Conservation (phyloP, 2,797 vertebrate species). For the Netta rufina region DNA sequence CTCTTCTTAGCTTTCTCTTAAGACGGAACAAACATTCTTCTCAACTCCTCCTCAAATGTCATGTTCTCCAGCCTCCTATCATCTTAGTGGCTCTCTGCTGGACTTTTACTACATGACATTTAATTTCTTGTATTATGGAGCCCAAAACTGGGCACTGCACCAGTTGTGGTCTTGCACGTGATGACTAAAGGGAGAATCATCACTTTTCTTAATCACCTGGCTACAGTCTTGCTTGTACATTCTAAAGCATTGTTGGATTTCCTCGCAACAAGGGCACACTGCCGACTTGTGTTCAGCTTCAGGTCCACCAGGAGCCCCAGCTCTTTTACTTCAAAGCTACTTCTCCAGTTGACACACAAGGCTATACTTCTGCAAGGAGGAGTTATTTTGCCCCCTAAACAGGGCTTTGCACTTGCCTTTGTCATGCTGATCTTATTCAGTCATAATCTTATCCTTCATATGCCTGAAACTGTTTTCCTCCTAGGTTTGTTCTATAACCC, state of each 20-base stretch:
- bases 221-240: background rate
- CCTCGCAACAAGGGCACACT: no score
- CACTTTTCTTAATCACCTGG: background rate
- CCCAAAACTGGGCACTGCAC: background rate
- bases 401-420: background rate
- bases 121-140: background rate
- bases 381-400: background rate
- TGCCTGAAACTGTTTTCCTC: background rate
- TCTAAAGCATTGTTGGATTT: background rate
- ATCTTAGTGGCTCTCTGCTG: background rate
- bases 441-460: background rate
- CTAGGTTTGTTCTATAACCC: background rate
- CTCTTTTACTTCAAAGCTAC: background rate
- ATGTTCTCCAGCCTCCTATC: background rate
- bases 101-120: background rate
- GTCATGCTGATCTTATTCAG: background rate
- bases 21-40: background rate
- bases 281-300: background rate
- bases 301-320: background rate
- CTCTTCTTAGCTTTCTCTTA: background rate
- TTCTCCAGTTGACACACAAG: no score
- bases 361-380: background rate
- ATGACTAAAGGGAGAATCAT: background rate
- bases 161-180: background rate
- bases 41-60: background rate